Base-by-base conservation (phyloP, 2,888 invertebrate species). In the Punctoribates punctum region DNA sequence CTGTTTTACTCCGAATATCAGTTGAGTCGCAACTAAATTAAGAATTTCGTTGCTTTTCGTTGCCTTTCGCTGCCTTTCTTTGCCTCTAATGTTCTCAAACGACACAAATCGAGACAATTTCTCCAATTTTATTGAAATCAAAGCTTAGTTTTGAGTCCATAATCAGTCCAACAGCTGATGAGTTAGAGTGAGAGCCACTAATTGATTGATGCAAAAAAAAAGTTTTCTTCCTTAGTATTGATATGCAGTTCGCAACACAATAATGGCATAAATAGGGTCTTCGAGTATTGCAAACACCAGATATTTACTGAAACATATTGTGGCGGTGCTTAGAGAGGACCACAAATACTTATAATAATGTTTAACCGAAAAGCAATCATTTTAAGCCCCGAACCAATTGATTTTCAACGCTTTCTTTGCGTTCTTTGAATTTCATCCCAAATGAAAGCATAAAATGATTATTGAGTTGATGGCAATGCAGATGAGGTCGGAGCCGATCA, bases 241-340 rank as follows among this genome's bases (percentile, higher is more conserved):
- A 70, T 70, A 70, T 65, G 38, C 42, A 8, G 25, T 62, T 9
- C 3, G 17, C 8, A 17, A 15, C 42, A 15, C 9, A 70, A 70
- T 42, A 5, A 38, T 65, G 23, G 42, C 70, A 70, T 42, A 42
- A n/a, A 70, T 70, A 70, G 8, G 70, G 46, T 38, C 46, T 70
- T 20, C 42, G 42, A 38, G 70, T 13, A 70, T 42, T 70, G 34
- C 20, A 70, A 70, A 70, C 20, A 27, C 5, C 15, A 70, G 38
- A 42, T 70, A 65, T 65, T 70, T 70, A 70, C 5, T 17, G 42
- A 70, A 70, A 70, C 70, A 70, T 70, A 70, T 70, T 70, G 70
- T 70, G 15, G 70, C 11, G 20, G 34, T 70, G 42, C 34, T 23
- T 42, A 34, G 29, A 62, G 62, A 13, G 70, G 70, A 70, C 70